Percentiles rank a stretch among this genome's conserved stretches.
These are phyloP conservation scores for Drosophila affinis DNA, from an alignment of 2,888 invertebrate species.

Conservation along the genomic window DNA sequence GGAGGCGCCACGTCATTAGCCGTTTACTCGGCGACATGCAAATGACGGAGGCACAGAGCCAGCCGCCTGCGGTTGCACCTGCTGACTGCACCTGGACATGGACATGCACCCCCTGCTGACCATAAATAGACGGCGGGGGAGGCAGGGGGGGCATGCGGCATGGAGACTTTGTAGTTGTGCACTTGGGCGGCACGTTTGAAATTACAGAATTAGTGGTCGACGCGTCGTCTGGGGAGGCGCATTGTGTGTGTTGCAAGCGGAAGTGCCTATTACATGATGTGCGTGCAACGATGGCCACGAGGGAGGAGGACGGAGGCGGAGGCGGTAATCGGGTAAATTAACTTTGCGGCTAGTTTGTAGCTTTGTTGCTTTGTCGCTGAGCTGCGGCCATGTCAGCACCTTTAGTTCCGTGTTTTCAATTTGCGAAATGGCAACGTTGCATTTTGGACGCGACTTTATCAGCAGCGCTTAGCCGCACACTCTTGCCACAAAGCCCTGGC, in stretches of 20 bases:
- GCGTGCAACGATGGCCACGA: conserved; percentile 53
- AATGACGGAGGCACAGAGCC: conserved; percentile 43
- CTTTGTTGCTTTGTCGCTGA: conserved; percentile 4
- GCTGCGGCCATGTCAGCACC: conserved; percentile 36
- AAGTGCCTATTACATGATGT: conserved; percentile 67
- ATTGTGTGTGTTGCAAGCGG: conserved; percentile 67
- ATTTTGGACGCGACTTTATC: conserved; percentile 61
- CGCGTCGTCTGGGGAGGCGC: conserved; percentile 4
- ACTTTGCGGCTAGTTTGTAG: conserved; percentile 67
- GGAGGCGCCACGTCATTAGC: conserved; percentile 28
- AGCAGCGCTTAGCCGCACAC: conserved; percentile 49
- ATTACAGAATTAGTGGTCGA: conserved; percentile 67
- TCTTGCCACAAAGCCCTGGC: conserved; percentile 44
- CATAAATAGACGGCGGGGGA: conserved; percentile 57
- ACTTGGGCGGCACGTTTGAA: conserved; percentile 50
- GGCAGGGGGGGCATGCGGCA: not conserved
- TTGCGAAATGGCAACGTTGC: conserved; percentile 72
- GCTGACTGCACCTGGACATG: not conserved
- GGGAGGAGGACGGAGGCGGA: not conserved
- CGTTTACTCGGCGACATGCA: conserved; percentile 46
- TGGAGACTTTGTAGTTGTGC: conserved; percentile 53
- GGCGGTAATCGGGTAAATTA: conserved; percentile 57
- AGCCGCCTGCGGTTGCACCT: conserved; percentile 33
- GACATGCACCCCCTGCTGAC: conserved; percentile 15
- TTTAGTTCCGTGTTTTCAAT: conserved; percentile 65